Base-by-base conservation (phyloP, 2,113 vertebrate genomes). In the Stegastes partitus region DNA sequence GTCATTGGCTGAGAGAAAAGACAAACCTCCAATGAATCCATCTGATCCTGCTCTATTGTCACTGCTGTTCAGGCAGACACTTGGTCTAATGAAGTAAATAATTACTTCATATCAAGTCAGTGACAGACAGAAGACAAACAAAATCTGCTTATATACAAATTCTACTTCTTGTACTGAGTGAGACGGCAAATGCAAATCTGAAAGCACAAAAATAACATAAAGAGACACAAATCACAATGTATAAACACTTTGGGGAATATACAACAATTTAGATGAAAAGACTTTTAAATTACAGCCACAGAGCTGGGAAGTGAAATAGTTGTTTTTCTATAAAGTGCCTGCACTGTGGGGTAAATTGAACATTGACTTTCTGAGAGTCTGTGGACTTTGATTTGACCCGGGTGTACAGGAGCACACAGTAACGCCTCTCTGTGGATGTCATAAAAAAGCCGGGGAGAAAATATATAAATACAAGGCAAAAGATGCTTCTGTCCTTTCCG, bases 381-480 rank as follows among this genome's bases (percentile, higher is more conserved):
- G 53, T 95, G 94, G 92, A 95, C 94, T 95, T 95, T 95, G 94
- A 80, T 85, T 93, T 74, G 67, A 70, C 64, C 77, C 4, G 11
- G 74, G 72, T 58, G 9, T 55, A 69, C 51, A 23, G 81, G 51
- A 74, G 75, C 47, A 65, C 73, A 81, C 59, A 93, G 93, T 37
- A 90, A 93, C 94, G 92, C 94, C 93, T 94, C 92, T 87, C 75
- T n/a, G 16, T 51, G 64, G 68, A 81, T 85, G 90, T 86, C 87
- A 79, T 91, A 91, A 90, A 90, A 77, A 85, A 71, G 56, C 21
- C 71, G 25, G 61, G 11, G 53, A 47, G 80, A 77, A 54, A 67
- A 82, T 50, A 64, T 91, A 93, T 93, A 94, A 92, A 92, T 83
- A 75, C 81, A 76, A 72, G 57, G 69, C 18, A 28, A 74, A 70